A percentile compares a stretch with the other conserved stretches of the same genome.
Evolutionary conservation across 2,113 vertebrate species (phyloP).

Genomic region (Acrocephalus kingi): DNA sequence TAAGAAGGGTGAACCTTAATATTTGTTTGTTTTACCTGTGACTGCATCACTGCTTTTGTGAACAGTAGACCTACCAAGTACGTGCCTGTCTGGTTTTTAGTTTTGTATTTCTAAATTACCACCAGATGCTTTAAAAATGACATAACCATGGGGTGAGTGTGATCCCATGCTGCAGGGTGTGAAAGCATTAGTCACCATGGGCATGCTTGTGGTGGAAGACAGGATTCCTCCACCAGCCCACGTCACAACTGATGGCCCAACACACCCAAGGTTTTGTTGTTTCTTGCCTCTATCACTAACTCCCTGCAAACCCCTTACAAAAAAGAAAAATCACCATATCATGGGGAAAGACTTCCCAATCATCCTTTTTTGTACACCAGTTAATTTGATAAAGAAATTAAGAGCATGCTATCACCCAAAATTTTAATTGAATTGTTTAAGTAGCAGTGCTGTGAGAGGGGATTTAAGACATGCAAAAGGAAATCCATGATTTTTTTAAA

Average conservation of each 20-base stretch:
- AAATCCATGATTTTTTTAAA: not conserved
- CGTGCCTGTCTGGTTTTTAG: not conserved
- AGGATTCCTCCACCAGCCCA: not conserved
- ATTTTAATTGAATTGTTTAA: conserved; percentile 38
- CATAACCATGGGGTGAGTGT: not conserved
- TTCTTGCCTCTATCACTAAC: not conserved
- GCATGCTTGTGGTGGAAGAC: not conserved
- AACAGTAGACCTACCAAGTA: not conserved
- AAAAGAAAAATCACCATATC: not conserved
- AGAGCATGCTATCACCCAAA: not conserved
- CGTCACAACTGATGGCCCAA: not conserved
- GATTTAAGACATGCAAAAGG: not conserved
- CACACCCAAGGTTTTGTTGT: not conserved
- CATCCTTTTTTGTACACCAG: not conserved
- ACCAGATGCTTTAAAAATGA: conserved; percentile 39
- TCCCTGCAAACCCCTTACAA: not conserved
- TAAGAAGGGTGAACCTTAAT: not conserved
- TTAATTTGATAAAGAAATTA: conserved; percentile 14
- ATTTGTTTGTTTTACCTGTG: not conserved
- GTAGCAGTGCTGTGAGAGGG: not conserved
- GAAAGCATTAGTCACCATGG: conserved; percentile 1
- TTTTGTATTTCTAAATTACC: not conserved
- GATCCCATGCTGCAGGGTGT: not conserved
- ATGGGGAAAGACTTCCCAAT: not conserved
- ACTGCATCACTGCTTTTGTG: not conserved